phyloP scores from a whole-genome alignment of 2,797 vertebrate genomes.

The Hyperoplus immaculatus region DNA sequence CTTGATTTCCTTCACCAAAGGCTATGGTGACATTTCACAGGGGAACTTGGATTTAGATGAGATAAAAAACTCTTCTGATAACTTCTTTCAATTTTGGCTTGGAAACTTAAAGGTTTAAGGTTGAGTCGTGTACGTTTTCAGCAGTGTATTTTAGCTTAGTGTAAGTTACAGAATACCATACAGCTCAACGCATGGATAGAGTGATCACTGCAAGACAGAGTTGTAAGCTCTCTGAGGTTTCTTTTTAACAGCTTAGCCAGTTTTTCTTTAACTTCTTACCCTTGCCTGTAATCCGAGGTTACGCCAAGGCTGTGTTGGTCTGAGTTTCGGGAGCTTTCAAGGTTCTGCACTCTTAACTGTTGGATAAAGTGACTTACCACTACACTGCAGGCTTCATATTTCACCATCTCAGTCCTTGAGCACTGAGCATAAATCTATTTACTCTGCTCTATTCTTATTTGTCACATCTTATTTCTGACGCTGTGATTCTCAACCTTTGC shows the following conservation, averaged over 20 bases:
- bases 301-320: constrained; percentile 56
- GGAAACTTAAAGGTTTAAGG: constrained; percentile 6
- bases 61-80: constrained; percentile 21
- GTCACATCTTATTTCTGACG: constrained; percentile 47
- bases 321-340: constrained; percentile 51
- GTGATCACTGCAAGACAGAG: constrained; percentile 1
- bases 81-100: too few species aligned
- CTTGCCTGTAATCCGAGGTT: constrained; percentile 58
- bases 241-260: constrained; percentile 24
- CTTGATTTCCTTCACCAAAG: constrained; percentile 49
- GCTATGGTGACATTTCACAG: constrained; percentile 55
- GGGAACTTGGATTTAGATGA: constrained; percentile 47
- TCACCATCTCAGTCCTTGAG: constrained; percentile 60
- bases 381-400: constrained; percentile 53
- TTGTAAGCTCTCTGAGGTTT: constrained; percentile 21
- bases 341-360: constrained; percentile 56
- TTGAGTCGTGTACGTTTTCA: not conserved
- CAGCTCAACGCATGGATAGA: constrained; percentile 8
- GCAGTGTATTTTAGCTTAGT: constrained; percentile 1
- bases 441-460: constrained; percentile 57
- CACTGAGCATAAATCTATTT: constrained; percentile 59
- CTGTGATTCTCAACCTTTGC: constrained; percentile 54
- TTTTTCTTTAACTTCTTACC: constrained; percentile 37
- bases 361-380: constrained; percentile 68
- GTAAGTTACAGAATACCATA: constrained; percentile 2